Base-by-base conservation (phyloP, 1,140 invertebrate genomes). In the Nasonia giraulti region DNA sequence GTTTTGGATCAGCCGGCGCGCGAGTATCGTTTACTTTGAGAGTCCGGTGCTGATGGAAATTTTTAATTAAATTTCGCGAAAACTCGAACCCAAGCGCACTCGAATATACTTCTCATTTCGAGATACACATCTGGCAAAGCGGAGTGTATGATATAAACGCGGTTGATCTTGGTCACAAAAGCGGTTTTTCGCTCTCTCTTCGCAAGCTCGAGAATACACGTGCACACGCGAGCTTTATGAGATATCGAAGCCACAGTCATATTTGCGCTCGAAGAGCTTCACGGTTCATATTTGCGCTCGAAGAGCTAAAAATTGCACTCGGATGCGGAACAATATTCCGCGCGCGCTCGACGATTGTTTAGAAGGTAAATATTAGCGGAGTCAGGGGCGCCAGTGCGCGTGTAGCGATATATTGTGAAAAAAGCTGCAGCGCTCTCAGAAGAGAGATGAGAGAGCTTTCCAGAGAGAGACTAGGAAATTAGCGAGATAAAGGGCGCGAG, bases 401-500 rank as follows among this genome's bases (percentile, higher is more conserved):
- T 27, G 8, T 69, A 69, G 2, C 14, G n/a, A 50, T 50, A 50
- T 37, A 50, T 37, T 37, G 33, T 37, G 33, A 17, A 37, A 44
- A 33, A 5, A 44, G 73, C 27, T 31, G 27, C 69, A 33, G 27
- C 17, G n/a, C 55, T 50, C 12, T 50, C 47, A 2, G 40, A 44
- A 44, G 0, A 44, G 6, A 10, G 68, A 71, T 27, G 27, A 71
- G 44, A 71, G 75, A 74, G 73, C 37, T 37, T 27, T 71, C 73
- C 27, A 27, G 40, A 77, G 50, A 66, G 31, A 55, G 50, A 17
- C 2, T 31, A 66, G 50, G 20, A 78, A 78, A 78, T 78, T 78
- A 66, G 76, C 50, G 17, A 33, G 76, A 78, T 78, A 78, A 78
- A 33, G 55, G 76, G n/a, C 27, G 73, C 27, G 68, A n/a, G 27